A percentile compares a stretch with the other conserved stretches of the same genome.
phyloP scores from a whole-genome alignment of 2,797 vertebrate species.

The Oryzias dopingdopingensis region DNA sequence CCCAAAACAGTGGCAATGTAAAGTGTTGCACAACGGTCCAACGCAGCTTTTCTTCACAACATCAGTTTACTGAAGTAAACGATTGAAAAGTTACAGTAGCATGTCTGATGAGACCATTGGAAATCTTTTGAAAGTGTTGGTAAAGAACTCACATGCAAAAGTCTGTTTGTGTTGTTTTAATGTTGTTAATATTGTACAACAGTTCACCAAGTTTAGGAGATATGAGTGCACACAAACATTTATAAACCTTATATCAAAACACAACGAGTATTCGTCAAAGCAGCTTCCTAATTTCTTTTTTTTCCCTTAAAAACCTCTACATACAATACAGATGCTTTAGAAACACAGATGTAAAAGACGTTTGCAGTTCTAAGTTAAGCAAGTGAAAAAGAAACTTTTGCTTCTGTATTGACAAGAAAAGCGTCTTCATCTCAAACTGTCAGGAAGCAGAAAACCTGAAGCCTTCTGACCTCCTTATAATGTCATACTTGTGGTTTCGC shows the following conservation, averaged over 20 bases:
- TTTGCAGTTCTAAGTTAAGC: conserved; percentile 32
- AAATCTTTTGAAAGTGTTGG: conserved; percentile 11
- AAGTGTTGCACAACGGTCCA: too few relatives aligned
- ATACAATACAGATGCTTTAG: conserved; percentile 37
- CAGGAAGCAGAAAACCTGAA: conserved; percentile 23
- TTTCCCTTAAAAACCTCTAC: conserved; percentile 41
- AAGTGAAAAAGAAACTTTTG: conserved; percentile 17
- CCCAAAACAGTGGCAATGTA: too few relatives aligned
- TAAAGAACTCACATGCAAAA: conserved; percentile 20
- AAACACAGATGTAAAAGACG: conserved; percentile 34
- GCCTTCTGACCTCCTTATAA: conserved; percentile 13
- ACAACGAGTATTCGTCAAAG: conserved; percentile 36
- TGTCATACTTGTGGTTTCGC: conserved; percentile 47
- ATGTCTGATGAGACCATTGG: conserved; percentile 25
- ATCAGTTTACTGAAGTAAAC: too few relatives aligned
- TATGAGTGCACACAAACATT: conserved; percentile 34
- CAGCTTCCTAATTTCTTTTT: conserved; percentile 5
- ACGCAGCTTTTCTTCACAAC: too few relatives aligned
- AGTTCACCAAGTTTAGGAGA: conserved; percentile 26
- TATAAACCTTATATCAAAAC: conserved; percentile 47
- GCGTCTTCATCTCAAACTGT: conserved; percentile 15
- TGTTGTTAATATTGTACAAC: conserved; percentile 25
- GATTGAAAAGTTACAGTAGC: too few relatives aligned
- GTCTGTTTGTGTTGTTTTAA: conserved; percentile 24
- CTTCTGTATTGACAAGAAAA: conserved; percentile 33